Percentiles rank a stretch among this genome's conserved stretches.
These are phyloP conservation scores for Phytoseiulus persimilis DNA, from an alignment of 2,888 invertebrate species.

Conservation along the genomic window DNA sequence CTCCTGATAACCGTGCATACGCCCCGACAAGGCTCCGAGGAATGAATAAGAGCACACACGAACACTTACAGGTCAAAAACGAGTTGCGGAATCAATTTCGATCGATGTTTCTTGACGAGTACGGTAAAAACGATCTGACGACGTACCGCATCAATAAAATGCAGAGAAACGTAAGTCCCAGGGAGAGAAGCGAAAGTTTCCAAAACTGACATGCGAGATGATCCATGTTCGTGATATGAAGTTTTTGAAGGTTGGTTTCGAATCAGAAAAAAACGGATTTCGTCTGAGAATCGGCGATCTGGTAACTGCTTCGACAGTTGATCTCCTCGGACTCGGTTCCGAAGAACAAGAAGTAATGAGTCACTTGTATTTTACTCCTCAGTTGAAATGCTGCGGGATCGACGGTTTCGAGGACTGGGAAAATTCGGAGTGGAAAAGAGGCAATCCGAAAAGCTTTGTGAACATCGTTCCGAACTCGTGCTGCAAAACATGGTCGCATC, in stretches of 20 bases:
- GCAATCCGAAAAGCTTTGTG: neutral
- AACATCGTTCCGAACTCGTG: conserved; percentile 15
- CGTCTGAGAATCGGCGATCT: no score
- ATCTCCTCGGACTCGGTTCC: no score
- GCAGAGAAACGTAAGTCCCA: neutral
- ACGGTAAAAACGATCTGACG: neutral
- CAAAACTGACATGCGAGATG: no score
- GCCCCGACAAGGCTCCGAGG: no score
- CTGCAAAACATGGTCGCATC: conserved; percentile 12
- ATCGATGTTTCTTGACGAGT: conserved; percentile 19
- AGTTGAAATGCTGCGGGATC: conserved; percentile 35
- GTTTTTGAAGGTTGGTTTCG: no score
- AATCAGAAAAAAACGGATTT: no score
- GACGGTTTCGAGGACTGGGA: conserved; percentile 32
- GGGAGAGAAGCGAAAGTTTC: neutral
- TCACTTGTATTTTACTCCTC: no score
- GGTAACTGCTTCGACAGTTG: no score
- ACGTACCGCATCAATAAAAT: neutral
- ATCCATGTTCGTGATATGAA: no score
- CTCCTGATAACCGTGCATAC: no score
- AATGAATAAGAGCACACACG: no score
- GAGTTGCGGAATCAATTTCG: conserved; percentile 14
- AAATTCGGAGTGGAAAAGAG: conserved; percentile 18
- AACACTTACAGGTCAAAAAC: neutral
- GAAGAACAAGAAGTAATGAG: no score